phyloP scores from a whole-genome alignment of 2,113 vertebrate genomes.

The Psophia crepitans region DNA sequence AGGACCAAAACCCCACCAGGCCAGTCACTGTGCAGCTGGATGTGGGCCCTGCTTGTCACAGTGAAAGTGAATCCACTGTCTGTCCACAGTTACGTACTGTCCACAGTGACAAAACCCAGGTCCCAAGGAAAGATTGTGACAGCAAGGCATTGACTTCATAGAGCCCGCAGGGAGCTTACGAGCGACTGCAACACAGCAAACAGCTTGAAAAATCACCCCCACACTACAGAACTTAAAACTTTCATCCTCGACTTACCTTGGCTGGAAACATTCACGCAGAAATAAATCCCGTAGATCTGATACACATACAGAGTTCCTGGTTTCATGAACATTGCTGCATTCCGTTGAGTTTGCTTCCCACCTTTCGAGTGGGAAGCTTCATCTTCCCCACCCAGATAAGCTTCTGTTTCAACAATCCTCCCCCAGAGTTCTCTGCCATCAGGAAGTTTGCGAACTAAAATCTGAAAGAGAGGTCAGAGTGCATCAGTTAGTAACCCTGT shows the following conservation, averaged over 20 bases:
- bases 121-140: not conserved
- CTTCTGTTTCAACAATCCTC: constrained; percentile 93
- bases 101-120: not conserved
- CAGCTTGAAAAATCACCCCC: not conserved
- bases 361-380: constrained; percentile 91
- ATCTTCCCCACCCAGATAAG: constrained; percentile 92
- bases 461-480: constrained; percentile 69
- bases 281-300: constrained; percentile 91
- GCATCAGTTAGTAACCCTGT: not conserved
- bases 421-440: constrained; percentile 87
- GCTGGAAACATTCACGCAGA: constrained; percentile 94
- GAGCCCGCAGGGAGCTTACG: not conserved
- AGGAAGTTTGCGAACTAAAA: constrained; percentile 82
- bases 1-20: not conserved
- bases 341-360: constrained; percentile 88
- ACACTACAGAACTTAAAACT: not conserved
- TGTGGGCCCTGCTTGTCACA: not conserved
- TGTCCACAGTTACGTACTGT: not conserved
- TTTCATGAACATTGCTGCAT: constrained; percentile 93
- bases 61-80: not conserved
- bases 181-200: not conserved
- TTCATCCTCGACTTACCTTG: constrained; percentile 76
- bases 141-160: not conserved
- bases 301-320: constrained; percentile 95
- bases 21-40: not conserved